These are phyloP conservation scores for Metellina segmentata DNA, from an alignment of 2,888 invertebrate species.

Conservation along the genomic window DNA sequence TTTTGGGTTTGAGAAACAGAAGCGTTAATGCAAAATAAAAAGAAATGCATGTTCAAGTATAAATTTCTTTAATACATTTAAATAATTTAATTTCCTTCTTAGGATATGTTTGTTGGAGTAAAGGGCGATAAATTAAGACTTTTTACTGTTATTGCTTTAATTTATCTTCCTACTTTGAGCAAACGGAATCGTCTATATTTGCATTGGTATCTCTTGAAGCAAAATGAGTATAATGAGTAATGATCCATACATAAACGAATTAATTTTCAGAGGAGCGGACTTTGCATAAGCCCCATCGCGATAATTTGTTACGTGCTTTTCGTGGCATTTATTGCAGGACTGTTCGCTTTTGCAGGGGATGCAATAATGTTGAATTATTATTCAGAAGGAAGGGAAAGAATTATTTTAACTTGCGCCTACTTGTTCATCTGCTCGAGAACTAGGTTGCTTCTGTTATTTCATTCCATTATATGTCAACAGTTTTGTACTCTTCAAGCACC, in stretches of 20 bases:
- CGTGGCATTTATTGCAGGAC: neutral
- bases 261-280: constrained; percentile 6
- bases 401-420: no score
- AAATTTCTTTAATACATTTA: constrained; percentile 32
- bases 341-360: neutral
- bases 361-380: neutral
- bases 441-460: no score
- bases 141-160: constrained; percentile 49
- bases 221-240: constrained; percentile 24
- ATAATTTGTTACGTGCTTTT: neutral
- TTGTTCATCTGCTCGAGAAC: no score
- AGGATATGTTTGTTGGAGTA: neutral
- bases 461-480: no score
- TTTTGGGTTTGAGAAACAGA: neutral
- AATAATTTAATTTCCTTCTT: constrained; percentile 41
- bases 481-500: no score
- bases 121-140: constrained; percentile 33
- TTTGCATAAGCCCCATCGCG: neutral
- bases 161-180: constrained; percentile 51
- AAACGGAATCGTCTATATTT: constrained; percentile 31
- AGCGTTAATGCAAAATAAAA: neutral
- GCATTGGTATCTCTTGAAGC: neutral
- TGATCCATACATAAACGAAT: constrained; percentile 13
- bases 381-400: neutral
- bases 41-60: neutral